phyloP scores from a whole-genome alignment of 2,888 invertebrate species.

The Gerris lacustris region DNA sequence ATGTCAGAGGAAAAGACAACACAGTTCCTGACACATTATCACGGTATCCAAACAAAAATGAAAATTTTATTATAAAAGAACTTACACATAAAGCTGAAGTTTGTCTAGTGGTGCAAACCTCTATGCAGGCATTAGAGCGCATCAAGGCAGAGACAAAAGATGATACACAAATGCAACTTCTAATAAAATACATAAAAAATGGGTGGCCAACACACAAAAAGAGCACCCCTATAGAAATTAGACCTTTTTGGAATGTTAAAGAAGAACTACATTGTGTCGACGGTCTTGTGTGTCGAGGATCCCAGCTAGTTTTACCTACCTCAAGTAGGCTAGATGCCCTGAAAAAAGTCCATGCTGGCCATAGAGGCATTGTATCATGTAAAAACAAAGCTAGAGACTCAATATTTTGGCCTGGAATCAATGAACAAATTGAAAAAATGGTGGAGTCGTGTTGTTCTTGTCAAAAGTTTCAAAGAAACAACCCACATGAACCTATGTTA shows the following conservation, averaged over 20 bases:
- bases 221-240: not conserved
- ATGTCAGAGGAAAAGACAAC: slow-evolving; percentile 1
- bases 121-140: not conserved
- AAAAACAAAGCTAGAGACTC: not conserved
- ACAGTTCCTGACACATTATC: not conserved
- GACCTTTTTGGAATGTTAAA: not conserved
- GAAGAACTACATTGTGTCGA: slow-evolving; percentile 1
- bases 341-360: not conserved
- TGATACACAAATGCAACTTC: not conserved
- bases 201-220: slow-evolving; percentile 6
- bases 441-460: not conserved
- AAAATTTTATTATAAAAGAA: not conserved
- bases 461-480: not conserved
- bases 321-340: not conserved
- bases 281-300: not conserved
- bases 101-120: not conserved
- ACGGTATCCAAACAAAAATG: not conserved
- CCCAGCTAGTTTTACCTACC: not conserved
- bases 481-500: not conserved
- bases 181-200: not conserved
- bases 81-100: not conserved
- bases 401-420: slow-evolving; percentile 5
- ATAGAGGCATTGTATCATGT: not conserved
- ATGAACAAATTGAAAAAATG: slow-evolving; percentile 1
- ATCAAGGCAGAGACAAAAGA: not conserved